Evolutionary conservation across 2,888 invertebrate genomes (phyloP).

Genomic region (Hypsopygia costalis): DNA sequence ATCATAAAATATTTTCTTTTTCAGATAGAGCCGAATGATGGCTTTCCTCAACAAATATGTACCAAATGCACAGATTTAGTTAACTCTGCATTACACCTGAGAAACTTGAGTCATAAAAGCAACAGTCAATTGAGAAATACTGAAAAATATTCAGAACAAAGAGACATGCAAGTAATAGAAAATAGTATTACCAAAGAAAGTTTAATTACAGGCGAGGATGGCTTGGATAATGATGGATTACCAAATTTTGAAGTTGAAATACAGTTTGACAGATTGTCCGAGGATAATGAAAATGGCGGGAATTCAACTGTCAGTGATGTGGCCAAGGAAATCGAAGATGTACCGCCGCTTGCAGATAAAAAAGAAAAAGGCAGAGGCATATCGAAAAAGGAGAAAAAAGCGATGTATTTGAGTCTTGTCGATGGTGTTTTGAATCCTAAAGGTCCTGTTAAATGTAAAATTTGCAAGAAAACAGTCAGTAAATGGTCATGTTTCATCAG

Average conservation of each 20-base stretch:
- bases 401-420: constrained; percentile 27
- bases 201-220: constrained; percentile 3
- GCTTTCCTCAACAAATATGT: constrained; percentile 21
- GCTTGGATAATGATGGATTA: constrained; percentile 10
- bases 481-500: constrained; percentile 35
- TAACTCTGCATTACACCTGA: constrained; percentile 12
- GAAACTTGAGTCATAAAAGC: constrained; percentile 13
- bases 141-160: constrained; percentile 5
- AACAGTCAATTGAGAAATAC: constrained; percentile 15
- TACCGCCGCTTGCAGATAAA: not conserved
- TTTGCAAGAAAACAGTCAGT: constrained; percentile 29
- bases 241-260: constrained; percentile 14
- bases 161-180: not conserved
- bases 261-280: constrained; percentile 9
- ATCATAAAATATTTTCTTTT: constrained; percentile 4
- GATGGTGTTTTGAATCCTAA: constrained; percentile 26
- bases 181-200: constrained; percentile 3
- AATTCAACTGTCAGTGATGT: not conserved
- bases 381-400: constrained; percentile 19
- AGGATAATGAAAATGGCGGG: constrained; percentile 5
- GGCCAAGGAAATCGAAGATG: not conserved
- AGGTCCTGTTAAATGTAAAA: constrained; percentile 30
- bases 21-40: constrained; percentile 20
- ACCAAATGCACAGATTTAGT: constrained; percentile 14
- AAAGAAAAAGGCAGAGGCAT: constrained; percentile 7